Conservation (phyloP, 2,797 vertebrate species). For the Gorsachius magnificus region DNA sequence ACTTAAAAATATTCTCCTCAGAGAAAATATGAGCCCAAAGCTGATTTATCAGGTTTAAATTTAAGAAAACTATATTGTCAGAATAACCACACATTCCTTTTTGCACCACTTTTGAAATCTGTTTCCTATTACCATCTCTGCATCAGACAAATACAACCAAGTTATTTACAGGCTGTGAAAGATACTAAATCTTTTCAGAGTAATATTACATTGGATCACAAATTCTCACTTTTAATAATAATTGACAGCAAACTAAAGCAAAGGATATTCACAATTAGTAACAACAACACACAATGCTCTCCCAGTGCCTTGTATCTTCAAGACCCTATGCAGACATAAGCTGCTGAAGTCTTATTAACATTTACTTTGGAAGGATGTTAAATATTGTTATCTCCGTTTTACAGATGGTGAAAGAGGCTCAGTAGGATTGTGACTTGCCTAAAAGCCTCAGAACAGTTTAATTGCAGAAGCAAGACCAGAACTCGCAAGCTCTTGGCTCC, state of each 20-base stretch:
- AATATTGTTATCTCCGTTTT: conserved; percentile 44
- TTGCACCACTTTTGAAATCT: conserved; percentile 59
- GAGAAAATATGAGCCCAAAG: conserved; percentile 25
- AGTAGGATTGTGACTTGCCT: conserved; percentile 30
- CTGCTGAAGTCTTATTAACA: conserved; percentile 40
- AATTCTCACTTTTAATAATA: conserved; percentile 68
- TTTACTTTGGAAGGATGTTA: conserved; percentile 44
- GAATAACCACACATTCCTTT: conserved; percentile 64
- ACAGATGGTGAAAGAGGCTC: conserved; percentile 51
- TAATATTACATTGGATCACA: conserved; percentile 62
- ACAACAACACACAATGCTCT: conserved; percentile 43
- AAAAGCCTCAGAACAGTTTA: conserved; percentile 34
- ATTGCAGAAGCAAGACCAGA: conserved; percentile 50
- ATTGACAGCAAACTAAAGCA: conserved; percentile 48
- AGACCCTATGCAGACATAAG: neutral
- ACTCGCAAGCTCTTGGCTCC: conserved; percentile 10
- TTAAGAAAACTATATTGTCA: conserved; percentile 62
- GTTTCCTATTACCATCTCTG: conserved; percentile 62
- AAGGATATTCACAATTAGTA: conserved; percentile 63
- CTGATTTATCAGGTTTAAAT: conserved; percentile 57
- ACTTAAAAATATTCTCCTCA: conserved; percentile 10
- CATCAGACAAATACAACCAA: conserved; percentile 65
- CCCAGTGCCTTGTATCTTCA: conserved; percentile 31
- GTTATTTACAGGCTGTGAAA: conserved; percentile 73
- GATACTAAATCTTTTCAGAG: conserved; percentile 68